Percentiles rank a stretch among this genome's conserved stretches.
Evolutionary conservation across 2,888 invertebrate species (phyloP).

Genomic region (Parnassius glacialis): DNA sequence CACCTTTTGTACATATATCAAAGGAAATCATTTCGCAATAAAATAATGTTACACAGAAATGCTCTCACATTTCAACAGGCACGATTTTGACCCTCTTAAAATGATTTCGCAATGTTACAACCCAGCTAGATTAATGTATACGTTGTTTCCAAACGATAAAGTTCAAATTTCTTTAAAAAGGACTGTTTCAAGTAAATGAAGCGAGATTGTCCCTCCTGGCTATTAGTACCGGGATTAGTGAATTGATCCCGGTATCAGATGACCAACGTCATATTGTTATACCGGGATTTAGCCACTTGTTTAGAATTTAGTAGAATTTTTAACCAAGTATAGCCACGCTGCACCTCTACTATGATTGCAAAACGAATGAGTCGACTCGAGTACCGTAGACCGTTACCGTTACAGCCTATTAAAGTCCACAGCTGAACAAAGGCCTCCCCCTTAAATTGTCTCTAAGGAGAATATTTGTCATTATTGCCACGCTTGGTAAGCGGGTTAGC

Average conservation of each 20-base stretch:
- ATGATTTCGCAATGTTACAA: constrained; percentile 47
- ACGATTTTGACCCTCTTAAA: constrained; percentile 58
- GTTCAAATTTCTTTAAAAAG: constrained; percentile 19
- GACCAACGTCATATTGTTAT: constrained; percentile 74
- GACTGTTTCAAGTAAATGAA: constrained; percentile 34
- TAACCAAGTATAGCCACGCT: too few species aligned
- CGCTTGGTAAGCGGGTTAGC: too few species aligned
- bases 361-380: too few species aligned
- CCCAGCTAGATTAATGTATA: constrained; percentile 33
- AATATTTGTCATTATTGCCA: too few species aligned
- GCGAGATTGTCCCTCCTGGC: constrained; percentile 48
- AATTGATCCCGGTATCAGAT: constrained; percentile 70
- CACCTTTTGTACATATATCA: constrained; percentile 1
- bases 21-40: constrained; percentile 55
- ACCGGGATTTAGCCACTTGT: constrained; percentile 71
- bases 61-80: constrained; percentile 70
- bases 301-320: constrained; percentile 25
- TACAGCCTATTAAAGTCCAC: too few species aligned
- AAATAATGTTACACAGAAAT: constrained; percentile 79
- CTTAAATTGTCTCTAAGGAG: too few species aligned
- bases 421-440: too few species aligned
- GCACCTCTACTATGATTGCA: too few species aligned
- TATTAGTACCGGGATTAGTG: constrained; percentile 76
- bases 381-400: too few species aligned
- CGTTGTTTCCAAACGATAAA: constrained; percentile 24